Base-by-base conservation (phyloP, 1,140 invertebrate species). In the Sitodiplosis mosellana region DNA sequence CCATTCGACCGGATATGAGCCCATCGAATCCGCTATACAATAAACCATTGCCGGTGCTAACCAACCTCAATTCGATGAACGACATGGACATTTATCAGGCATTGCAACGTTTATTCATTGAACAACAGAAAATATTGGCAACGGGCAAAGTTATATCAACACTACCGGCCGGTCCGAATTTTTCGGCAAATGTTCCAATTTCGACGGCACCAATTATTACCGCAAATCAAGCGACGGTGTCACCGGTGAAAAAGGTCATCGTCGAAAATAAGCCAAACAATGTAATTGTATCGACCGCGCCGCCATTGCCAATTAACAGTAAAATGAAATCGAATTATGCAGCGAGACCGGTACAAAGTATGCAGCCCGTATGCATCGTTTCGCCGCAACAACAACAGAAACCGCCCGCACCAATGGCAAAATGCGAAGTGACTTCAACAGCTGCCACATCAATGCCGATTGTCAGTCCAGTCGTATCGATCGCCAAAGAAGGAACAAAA, bases 91-190 rank as follows among this genome's bases (percentile, higher is more conserved):
- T 65, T 37, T 66, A 71, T 54, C 56, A 65, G 42, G 61, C 69
- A 3, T 52, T 77, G 38, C 74, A 75, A 52, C 61, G 66, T 17
- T 52, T 77, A 11, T 73, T 73, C 55, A 60, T 65, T 14, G 73
- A 76, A 48, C 76, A 78, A 55, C 71, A 76, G 47, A 74, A 74
- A 52, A 78, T 78, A 48, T 55, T 78, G 46, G 66, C 73, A 3
- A 67, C 71, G 0, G 75, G 75, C 17, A 78, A 77, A 63, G 59
- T 76, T 47, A 65, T 77, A 49, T 71, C 74, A 7, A 75, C 73
- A 12, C 66, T 69, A 17, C 68, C 66, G 36, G 56, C 54, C 18
- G 54, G 50, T 21, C 58, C 60, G 21, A 56, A 51, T 1, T 33
- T 60, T 22, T 51, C 57, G 43, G 14, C 48, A 34, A 15, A 20